Base-by-base conservation (phyloP, 1,140 invertebrate genomes). In the Ips nitidus region DNA sequence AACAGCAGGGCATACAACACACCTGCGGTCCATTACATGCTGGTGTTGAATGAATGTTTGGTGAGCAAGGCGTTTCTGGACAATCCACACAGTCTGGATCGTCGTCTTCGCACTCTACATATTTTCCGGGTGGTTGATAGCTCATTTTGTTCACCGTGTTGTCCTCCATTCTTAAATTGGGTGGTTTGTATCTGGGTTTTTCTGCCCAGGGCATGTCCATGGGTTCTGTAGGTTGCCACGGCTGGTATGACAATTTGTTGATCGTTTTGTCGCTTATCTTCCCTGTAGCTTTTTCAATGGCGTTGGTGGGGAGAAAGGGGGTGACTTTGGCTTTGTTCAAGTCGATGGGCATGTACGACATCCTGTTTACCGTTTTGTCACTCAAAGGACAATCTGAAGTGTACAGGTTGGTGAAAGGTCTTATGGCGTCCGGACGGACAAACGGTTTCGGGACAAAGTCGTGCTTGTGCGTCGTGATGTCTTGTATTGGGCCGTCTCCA, bases 381-480 rank as follows among this genome's bases (percentile, higher is more conserved):
- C 78, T 79, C 50, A 80, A 72, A 4, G 80, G 78, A 60, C 80
- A 81, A 22, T 75, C 77, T 37, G 80, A 81, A 1, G 79, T 75
- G 66, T 78, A 80, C 6, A 86, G 80, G 61, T 82, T 81, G 3
- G 78, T 77, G 6, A 75, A 74, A 0, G 84, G 84, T 36, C 81
- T 22, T 4, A 85, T 79, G n/a, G 77, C 56, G 5, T 79, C 69
- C 37, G 73, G 37, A 64, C 74, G 79, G 1, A 81, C 79, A 55
- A 80, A 77, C 1, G 83, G 84, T 80, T 91, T 91, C 63, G 89
- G 86, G 5, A 88, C 86, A 75, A 86, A 91, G 81, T 91, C 89
- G 73, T 89, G 87, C 69, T 89, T 88, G 66, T 90, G 86, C 5
- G 89, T 90, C 1, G 90, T 91, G 65, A 86, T 80, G 67, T 86